Evolutionary conservation across 2,888 invertebrate species (phyloP).

Genomic region (Thecocarcelia acutangulata): DNA sequence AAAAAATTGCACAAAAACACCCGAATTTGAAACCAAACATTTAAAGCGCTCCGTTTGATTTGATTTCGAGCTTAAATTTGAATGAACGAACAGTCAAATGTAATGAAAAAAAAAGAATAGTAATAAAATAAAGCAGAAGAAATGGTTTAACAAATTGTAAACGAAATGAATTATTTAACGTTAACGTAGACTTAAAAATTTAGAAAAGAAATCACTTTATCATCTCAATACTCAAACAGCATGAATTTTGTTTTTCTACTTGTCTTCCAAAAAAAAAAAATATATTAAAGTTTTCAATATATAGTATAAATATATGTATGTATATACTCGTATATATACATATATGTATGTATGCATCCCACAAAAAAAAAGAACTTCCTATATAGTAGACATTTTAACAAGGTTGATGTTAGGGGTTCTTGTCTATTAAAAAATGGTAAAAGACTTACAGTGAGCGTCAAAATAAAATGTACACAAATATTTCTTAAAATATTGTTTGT

Average conservation of each 20-base stretch:
- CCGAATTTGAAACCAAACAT: conserved; percentile 43
- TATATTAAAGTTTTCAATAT: conserved; percentile 52
- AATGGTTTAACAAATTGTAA: conserved; percentile 68
- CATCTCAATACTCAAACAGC: conserved; percentile 62
- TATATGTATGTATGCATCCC: neutral
- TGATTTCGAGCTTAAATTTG: conserved; percentile 72
- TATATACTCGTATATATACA: too few species aligned
- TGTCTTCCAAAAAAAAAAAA: conserved; percentile 20
- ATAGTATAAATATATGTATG: too few species aligned
- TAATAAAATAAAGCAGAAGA: conserved; percentile 40
- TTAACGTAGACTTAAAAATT: conserved; percentile 49
- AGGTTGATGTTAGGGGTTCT: conserved; percentile 21
- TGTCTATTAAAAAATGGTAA: neutral
- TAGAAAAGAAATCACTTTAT: conserved; percentile 66
- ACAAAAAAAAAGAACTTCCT: conserved; percentile 46
- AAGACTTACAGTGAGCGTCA: too few species aligned
- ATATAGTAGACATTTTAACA: conserved; percentile 23
- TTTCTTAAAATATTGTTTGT: too few species aligned
- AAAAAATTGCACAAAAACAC: neutral
- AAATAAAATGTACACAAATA: too few species aligned
- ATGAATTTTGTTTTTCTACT: conserved; percentile 56
- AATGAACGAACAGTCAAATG: conserved; percentile 66
- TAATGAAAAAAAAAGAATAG: conserved; percentile 19
- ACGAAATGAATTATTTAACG: conserved; percentile 68
- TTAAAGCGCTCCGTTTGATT: conserved; percentile 71